Percentiles rank a stretch among this genome's conserved stretches.
phyloP scores from a whole-genome alignment of 1,140 invertebrate species.

The Eueides isabella region DNA sequence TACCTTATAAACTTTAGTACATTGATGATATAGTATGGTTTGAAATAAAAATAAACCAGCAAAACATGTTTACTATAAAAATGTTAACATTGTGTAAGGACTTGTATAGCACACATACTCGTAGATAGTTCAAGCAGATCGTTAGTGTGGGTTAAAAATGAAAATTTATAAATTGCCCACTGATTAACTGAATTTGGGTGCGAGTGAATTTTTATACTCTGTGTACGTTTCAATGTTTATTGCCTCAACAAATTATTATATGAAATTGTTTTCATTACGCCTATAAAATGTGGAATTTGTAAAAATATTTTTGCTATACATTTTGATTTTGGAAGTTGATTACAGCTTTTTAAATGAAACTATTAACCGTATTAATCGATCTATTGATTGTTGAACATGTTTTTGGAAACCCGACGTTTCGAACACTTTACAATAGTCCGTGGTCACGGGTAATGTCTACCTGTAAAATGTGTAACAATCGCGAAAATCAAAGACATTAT shows the following conservation, averaged over 20 bases:
- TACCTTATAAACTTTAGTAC: too few species aligned
- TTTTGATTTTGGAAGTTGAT: not conserved
- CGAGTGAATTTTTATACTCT: constrained; percentile 5
- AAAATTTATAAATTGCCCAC: not conserved
- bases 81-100: not conserved
- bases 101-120: not conserved
- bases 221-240: not conserved
- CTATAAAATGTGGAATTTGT: not conserved
- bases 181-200: not conserved
- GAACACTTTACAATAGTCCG: too few species aligned
- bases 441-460: too few species aligned
- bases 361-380: too few species aligned
- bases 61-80: not conserved
- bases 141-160: not conserved
- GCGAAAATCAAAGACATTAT: too few species aligned
- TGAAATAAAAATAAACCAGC: too few species aligned
- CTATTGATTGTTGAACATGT: too few species aligned
- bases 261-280: not conserved
- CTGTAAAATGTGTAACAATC: too few species aligned
- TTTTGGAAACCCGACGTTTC: too few species aligned
- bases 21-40: too few species aligned
- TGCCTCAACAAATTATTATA: not conserved
- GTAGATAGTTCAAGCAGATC: not conserved
- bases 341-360: too few species aligned
- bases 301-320: not conserved